Evolutionary conservation across 2,888 invertebrate genomes (phyloP).

Genomic region (Drosophila yooni): DNA sequence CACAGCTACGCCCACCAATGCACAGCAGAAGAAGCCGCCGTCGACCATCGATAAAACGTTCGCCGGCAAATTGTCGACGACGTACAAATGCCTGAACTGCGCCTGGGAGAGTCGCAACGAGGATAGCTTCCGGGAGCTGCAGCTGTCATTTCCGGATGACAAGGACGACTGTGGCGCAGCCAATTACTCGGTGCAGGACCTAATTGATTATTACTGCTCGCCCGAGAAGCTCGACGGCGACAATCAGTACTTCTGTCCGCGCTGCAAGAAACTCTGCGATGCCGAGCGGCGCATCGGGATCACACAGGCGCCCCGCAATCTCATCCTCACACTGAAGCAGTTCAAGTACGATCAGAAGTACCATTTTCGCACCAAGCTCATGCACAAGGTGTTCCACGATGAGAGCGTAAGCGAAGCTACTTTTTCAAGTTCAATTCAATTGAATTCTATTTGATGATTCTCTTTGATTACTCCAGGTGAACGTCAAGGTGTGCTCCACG

Average conservation of each 20-base stretch:
- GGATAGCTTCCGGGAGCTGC: conserved; percentile 93
- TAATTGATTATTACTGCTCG: conserved; percentile 91
- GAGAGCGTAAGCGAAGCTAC: conserved; percentile 83
- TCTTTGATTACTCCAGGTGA: conserved; percentile 63
- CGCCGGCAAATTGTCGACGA: conserved; percentile 91
- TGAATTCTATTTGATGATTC: not conserved
- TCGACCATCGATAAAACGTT: conserved; percentile 88
- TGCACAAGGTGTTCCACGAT: conserved; percentile 89
- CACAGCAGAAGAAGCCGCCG: conserved; percentile 41
- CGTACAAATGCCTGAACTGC: conserved; percentile 91
- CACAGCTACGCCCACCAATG: conserved; percentile 51
- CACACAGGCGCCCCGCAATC: conserved; percentile 90
- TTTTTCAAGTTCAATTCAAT: not conserved
- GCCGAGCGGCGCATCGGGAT: conserved; percentile 90
- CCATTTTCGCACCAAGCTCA: conserved; percentile 91
- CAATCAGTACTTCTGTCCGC: conserved; percentile 92
- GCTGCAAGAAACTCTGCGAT: conserved; percentile 90
- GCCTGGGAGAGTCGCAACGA: conserved; percentile 89
- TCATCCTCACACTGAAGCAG: conserved; percentile 92
- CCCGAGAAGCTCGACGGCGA: conserved; percentile 92
- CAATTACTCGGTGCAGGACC: conserved; percentile 89
- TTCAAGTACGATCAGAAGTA: conserved; percentile 91
- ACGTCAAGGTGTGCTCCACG: conserved; percentile 85
- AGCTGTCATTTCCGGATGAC: conserved; percentile 90
- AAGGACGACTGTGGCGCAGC: conserved; percentile 83